These are phyloP conservation scores for Rhadina sibilatrix DNA, from an alignment of 2,113 vertebrate genomes.

Conservation along the genomic window DNA sequence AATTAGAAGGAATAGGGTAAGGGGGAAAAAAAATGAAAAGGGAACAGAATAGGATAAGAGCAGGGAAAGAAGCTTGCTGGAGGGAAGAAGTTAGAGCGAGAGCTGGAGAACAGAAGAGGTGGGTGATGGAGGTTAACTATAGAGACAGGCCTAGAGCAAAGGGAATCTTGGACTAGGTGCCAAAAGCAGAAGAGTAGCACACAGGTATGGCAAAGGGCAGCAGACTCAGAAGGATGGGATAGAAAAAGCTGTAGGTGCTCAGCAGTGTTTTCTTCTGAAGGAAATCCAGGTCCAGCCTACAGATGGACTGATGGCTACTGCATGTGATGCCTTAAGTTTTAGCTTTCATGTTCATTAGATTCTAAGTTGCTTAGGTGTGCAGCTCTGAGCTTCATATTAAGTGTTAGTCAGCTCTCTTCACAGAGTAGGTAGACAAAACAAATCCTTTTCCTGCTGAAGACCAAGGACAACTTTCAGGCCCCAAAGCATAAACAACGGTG, in stretches of 20 bases:
- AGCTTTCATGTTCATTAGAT: too few species aligned
- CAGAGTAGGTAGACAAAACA: too few species aligned
- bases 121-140: background rate
- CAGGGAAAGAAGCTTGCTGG: background rate
- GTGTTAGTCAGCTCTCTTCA: too few species aligned
- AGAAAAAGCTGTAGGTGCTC: background rate
- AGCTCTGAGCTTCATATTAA: too few species aligned
- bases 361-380: too few species aligned
- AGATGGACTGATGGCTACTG: accelerated
- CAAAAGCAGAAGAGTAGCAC: background rate
- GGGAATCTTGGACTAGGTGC: background rate
- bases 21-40: background rate
- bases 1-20: background rate
- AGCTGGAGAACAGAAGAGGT: background rate
- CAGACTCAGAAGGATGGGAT: background rate
- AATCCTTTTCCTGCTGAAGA: too few species aligned
- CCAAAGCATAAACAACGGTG: too few species aligned
- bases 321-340: background rate
- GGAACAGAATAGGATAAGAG: background rate
- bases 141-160: background rate
- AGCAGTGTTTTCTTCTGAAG: background rate
- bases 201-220: background rate
- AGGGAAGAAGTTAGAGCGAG: background rate
- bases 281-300: background rate
- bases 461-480: too few species aligned